These are phyloP conservation scores for Andricus quercusramuli DNA, from an alignment of 2,888 invertebrate species.

Conservation along the genomic window DNA sequence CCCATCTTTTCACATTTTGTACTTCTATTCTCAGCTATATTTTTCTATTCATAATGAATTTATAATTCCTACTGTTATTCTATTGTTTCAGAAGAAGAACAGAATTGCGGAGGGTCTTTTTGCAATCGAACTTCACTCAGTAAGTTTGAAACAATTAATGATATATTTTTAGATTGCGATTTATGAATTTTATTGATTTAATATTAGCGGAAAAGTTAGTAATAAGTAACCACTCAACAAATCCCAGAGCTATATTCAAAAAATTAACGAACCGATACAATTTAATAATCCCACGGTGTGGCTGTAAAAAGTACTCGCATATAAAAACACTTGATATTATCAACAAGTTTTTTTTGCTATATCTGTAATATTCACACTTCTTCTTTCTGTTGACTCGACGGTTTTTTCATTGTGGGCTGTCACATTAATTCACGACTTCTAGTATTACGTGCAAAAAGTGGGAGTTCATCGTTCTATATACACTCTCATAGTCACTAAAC, in stretches of 20 bases:
- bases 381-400: background rate
- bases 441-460: slow-evolving; percentile 28
- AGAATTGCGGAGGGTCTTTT: background rate
- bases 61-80: background rate
- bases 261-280: background rate
- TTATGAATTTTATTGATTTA: background rate
- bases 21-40: background rate
- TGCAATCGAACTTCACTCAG: background rate
- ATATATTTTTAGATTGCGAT: background rate
- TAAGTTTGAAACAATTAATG: background rate
- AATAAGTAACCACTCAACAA: background rate
- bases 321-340: slow-evolving; percentile 1
- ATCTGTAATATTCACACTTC: slow-evolving; percentile 7
- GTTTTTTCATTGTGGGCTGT: slow-evolving; percentile 25
- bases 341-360: background rate
- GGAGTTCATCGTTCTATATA: slow-evolving; percentile 15
- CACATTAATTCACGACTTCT: slow-evolving; percentile 29
- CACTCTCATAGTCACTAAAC: background rate
- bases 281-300: slow-evolving; percentile 1
- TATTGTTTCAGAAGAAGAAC: background rate
- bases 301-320: background rate
- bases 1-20: background rate
- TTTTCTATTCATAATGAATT: background rate
- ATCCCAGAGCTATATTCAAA: background rate
- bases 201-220: background rate